Conservation (phyloP, 1,140 invertebrate genomes). For the Apis cerana region DNA sequence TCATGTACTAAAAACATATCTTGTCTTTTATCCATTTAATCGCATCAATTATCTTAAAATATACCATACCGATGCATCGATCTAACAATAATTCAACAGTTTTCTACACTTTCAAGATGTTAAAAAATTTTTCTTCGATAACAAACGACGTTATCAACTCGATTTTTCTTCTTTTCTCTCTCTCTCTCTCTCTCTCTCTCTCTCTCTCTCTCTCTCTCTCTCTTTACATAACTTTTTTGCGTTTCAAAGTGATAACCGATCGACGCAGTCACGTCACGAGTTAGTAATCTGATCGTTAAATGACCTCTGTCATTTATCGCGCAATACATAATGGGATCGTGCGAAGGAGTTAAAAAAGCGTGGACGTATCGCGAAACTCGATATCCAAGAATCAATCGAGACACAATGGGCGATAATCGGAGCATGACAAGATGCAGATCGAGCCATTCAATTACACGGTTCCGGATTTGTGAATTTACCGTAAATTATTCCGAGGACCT, state of each 20-base stretch:
- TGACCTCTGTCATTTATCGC: not conserved
- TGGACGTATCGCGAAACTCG: not conserved
- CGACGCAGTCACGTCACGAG: not conserved
- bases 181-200: too few species aligned
- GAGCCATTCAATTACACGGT: slow-evolving; percentile 24
- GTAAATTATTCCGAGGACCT: slow-evolving; percentile 18
- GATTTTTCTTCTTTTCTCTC: not conserved
- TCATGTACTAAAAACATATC: too few species aligned
- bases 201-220: too few species aligned
- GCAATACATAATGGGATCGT: not conserved
- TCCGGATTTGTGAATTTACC: not conserved
- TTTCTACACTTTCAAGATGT: too few species aligned
- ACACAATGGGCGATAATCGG: slow-evolving; percentile 26
- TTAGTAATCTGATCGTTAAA: slow-evolving; percentile 7
- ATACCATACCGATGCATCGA: too few species aligned
- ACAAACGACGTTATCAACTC: not conserved
- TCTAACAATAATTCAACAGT: too few species aligned
- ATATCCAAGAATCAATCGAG: slow-evolving; percentile 12
- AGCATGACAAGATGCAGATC: not conserved
- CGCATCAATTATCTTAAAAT: too few species aligned
- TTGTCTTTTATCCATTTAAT: too few species aligned
- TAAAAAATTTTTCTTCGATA: not conserved
- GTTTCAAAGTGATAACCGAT: not conserved
- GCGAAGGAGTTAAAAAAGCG: not conserved
- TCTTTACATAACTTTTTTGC: not conserved